Base-by-base conservation (phyloP, 1,140 invertebrate species). In the Aphaenogaster ashmeadi region DNA sequence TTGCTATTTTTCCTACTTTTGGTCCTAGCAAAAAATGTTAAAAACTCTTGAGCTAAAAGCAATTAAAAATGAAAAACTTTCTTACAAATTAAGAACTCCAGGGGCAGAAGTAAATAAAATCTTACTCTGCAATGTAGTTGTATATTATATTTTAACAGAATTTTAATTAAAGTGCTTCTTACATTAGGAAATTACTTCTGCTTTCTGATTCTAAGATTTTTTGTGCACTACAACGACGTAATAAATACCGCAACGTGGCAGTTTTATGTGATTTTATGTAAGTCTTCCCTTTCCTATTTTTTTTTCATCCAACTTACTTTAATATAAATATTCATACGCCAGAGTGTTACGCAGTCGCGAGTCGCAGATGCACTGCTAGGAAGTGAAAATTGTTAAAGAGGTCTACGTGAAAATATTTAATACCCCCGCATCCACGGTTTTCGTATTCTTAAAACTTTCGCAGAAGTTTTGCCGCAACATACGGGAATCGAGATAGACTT, bases 371-470 rank as follows among this genome's bases (percentile, higher is more conserved):
- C 44, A 83, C 44, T 36, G n/a, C 54, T 47, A 75, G n/a, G 41
- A 86, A 90, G 87, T 90, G 75, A 89, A 90, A 90, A 89, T 90
- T 90, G 77, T 89, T 89, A 89, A 83, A 88, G 56, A 60, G 71
- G 54, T 83, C 71, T 33, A 64, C n/a, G 9, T 21, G 56, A 75
- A 86, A 87, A 60, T 89, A 81, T 89, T 90, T 90, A 89, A 89
- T 88, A 89, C 54, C 67, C 21, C 52, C 75, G 56, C 50, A 38
- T 81, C 54, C 58, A 33, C 52, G 36, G 38, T 81, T 78, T 78
- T 54, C 77, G 60, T 56, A 33, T 79, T 83, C 75, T 58, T 66
- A 27, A 41, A 89, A 90, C 84, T 90, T 89, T 83, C 8, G 67
- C 56, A n/a, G 15, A 60, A 90, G 77, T 89, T 89, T 72, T 47